Conservation (phyloP, 2,888 invertebrate genomes). For the Oscheius myriophilus region DNA sequence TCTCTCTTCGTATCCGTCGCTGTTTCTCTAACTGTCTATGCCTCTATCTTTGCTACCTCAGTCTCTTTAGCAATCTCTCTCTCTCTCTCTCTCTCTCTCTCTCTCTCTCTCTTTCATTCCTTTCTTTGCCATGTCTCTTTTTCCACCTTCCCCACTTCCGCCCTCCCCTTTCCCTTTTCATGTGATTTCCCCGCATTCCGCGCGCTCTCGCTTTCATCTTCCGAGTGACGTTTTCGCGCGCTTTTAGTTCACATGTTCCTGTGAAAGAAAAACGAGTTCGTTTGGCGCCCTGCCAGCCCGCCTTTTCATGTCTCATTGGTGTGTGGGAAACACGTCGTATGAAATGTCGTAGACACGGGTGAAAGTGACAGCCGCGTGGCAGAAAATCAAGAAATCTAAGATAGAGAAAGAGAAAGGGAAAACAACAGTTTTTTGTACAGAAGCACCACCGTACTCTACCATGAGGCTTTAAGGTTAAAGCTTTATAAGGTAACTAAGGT, state of each 20-base stretch:
- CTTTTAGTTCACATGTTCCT: constrained; percentile 30
- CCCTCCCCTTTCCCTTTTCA: background rate
- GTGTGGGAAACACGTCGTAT: background rate
- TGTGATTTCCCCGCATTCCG: constrained; percentile 14
- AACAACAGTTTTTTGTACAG: too few species aligned
- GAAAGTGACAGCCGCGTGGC: constrained; percentile 2
- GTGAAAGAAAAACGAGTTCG: constrained; percentile 14
- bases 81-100: background rate
- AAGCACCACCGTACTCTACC: too few species aligned
- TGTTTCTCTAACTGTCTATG: background rate
- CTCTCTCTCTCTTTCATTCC: background rate
- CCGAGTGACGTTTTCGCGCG: constrained; percentile 25
- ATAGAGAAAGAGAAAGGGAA: background rate
- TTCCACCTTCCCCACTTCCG: background rate
- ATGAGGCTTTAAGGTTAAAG: too few species aligned
- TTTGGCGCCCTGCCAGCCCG: constrained; percentile 22
- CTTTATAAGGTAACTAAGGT: too few species aligned
- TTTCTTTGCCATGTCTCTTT: too few species aligned
- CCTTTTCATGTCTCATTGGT: background rate
- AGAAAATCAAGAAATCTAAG: background rate
- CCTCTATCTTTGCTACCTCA: background rate
- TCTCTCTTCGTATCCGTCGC: too few species aligned
- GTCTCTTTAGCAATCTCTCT: too few species aligned
- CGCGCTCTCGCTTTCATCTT: constrained; percentile 20
- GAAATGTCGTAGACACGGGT: constrained; percentile 4